These are phyloP conservation scores for Drosophila aff. DNA, from an alignment of 1,140 invertebrate species.

Conservation along the genomic window DNA sequence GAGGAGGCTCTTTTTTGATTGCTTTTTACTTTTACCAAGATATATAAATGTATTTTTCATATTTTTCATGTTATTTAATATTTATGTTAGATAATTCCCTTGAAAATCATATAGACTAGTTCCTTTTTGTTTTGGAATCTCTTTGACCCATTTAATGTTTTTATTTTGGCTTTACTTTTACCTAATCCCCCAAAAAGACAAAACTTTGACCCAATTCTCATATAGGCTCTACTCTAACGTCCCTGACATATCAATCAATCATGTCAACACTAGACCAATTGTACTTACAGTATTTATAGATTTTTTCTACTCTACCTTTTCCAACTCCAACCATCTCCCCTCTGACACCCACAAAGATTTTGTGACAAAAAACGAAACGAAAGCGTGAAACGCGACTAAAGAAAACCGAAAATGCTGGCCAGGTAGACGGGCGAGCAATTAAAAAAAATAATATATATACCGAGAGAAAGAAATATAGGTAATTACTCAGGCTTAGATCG, in stretches of 20 bases:
- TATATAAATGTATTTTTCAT: background rate
- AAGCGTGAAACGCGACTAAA: conserved; percentile 55
- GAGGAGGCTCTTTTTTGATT: no score
- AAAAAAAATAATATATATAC: conserved; percentile 38
- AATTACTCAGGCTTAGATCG: conserved; percentile 60
- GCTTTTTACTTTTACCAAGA: no score
- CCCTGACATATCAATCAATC: conserved; percentile 75
- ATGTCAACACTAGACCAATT: conserved; percentile 32
- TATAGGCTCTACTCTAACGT: conserved; percentile 30
- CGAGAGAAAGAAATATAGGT: conserved; percentile 43
- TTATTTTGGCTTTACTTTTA: conserved; percentile 2
- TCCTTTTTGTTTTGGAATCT: background rate
- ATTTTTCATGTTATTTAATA: background rate
- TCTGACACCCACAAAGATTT: conserved; percentile 20
- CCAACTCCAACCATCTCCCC: conserved; percentile 2
- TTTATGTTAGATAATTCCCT: background rate
- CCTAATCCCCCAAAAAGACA: conserved; percentile 13
- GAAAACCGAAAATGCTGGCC: conserved; percentile 24
- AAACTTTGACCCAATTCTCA: conserved; percentile 54
- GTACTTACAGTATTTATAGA: conserved; percentile 57
- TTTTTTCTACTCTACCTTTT: conserved; percentile 31
- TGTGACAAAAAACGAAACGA: conserved; percentile 51
- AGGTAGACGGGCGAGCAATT: conserved; percentile 46
- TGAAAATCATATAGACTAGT: background rate
- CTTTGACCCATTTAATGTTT: background rate